These are phyloP conservation scores for Notoglanidium macrostoma DNA, from an alignment of 2,797 vertebrate species.

Conservation along the genomic window DNA sequence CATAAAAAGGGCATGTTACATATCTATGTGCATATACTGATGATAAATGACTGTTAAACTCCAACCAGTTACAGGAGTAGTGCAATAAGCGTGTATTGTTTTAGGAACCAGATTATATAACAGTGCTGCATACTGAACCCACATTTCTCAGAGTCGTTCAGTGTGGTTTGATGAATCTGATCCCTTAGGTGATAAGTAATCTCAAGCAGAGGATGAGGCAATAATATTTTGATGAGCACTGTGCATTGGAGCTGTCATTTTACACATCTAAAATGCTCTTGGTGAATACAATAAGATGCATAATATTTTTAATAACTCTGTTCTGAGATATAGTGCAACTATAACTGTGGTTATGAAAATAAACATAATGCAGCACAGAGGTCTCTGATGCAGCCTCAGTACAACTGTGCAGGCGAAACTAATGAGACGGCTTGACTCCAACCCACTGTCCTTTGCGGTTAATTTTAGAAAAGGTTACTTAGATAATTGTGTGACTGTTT, in stretches of 20 bases:
- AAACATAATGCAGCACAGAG: slow-evolving; percentile 1
- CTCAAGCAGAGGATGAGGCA: slow-evolving; percentile 9
- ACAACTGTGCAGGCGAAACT: slow-evolving; percentile 7
- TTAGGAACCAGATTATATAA: background rate
- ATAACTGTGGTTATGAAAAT: background rate
- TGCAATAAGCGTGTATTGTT: slow-evolving; percentile 6
- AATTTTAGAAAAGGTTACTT: slow-evolving; percentile 59
- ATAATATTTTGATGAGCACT: slow-evolving; percentile 43
- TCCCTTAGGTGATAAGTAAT: slow-evolving; percentile 21
- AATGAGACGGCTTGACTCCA: slow-evolving; percentile 34
- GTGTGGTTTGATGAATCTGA: slow-evolving; percentile 32
- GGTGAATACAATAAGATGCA: background rate
- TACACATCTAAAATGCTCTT: slow-evolving; percentile 11
- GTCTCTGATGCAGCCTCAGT: slow-evolving; percentile 7
- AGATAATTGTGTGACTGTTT: slow-evolving; percentile 60
- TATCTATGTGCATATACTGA: background rate
- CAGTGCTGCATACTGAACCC: background rate
- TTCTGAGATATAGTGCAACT: background rate
- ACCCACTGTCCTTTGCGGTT: slow-evolving; percentile 53
- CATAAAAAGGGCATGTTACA: background rate
- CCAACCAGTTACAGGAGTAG: background rate
- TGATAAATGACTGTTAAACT: background rate
- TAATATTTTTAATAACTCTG: slow-evolving; percentile 32
- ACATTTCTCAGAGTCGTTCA: slow-evolving; percentile 11
- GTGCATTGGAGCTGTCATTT: slow-evolving; percentile 40